Evolutionary conservation across 2,888 invertebrate species (phyloP), one percentile per base, ranked within the genome.

Genomic region (Athalia cordata): DNA sequence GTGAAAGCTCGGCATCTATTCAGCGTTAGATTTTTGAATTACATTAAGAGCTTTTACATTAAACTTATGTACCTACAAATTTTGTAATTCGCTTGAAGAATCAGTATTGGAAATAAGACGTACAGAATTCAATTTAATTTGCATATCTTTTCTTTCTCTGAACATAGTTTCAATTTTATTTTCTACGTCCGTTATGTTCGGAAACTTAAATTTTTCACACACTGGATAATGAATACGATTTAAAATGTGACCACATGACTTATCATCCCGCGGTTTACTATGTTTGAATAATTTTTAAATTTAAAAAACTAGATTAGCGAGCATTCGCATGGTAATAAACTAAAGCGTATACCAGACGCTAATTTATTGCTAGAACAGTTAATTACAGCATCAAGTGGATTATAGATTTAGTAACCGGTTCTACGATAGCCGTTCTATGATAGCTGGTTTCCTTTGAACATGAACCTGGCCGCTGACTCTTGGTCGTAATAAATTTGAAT

Each of bases 341-440:
- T 43, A 43, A 55, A 68, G 43, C 29, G 52, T 13, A 67, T 52
- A 57, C 29, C 13, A 13, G 29, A 78, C 49, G 78, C 15, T 49
- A 78, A 78, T 74, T 29, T 78, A 78, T 74, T 78, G 62, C 74
- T 78, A 78, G 78, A 74, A 64, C 55, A 78, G 47, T 78, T 15
- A 78, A 78, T 78, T 78, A 72, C 57, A 3, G 52, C 72, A 78
- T 65, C 62, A 64, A 78, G 49, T 55, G 52, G 47, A 64, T 78
- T 67, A 65, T 29, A 78, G 78, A 78, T 78, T 78, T 78, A 47
- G 15, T 11, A 72, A 78, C 78, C 78, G 78, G 78, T 78, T 74
- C n/a, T 52, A 5, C n/a, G 5, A 64, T 52, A 75, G 59, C 11
- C 29, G 50, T 9, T 15, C n/a, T 43, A 29, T 72, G 13, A 77